phyloP scores from a whole-genome alignment of 1,140 invertebrate species.

The Drosophila burlai region DNA sequence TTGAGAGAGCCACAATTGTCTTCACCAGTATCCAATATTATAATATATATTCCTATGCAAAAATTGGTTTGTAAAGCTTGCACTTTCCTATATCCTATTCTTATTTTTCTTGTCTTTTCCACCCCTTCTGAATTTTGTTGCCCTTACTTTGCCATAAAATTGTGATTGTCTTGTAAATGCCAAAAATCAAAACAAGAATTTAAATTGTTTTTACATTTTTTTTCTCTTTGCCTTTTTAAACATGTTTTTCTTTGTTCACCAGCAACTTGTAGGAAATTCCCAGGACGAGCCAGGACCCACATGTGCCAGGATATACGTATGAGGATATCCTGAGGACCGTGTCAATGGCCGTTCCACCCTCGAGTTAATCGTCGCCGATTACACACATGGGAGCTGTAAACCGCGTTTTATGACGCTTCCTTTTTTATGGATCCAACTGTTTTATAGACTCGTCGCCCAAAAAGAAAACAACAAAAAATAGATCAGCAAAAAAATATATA shows the following conservation, averaged over 20 bases:
- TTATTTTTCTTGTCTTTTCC: not conserved
- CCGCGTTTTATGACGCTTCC: slow-evolving; percentile 71
- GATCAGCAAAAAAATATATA: slow-evolving; percentile 35
- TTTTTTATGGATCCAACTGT: slow-evolving; percentile 11
- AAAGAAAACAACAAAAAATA: slow-evolving; percentile 8
- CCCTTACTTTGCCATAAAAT: not conserved
- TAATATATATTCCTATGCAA: too few species aligned
- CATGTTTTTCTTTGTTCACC: too few species aligned
- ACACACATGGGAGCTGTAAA: slow-evolving; percentile 81
- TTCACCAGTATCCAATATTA: not conserved
- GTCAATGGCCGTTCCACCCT: slow-evolving; percentile 16
- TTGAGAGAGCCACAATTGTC: not conserved
- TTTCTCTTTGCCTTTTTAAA: slow-evolving; percentile 3
- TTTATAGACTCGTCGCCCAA: slow-evolving; percentile 26
- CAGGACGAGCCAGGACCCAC: slow-evolving; percentile 21
- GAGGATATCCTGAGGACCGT: not conserved
- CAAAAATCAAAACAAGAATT: slow-evolving; percentile 49
- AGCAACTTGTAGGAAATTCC: slow-evolving; percentile 35
- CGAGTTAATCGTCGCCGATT: slow-evolving; percentile 72
- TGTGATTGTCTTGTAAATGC: slow-evolving; percentile 2
- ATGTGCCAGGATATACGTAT: slow-evolving; percentile 3
- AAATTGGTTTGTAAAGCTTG: too few species aligned
- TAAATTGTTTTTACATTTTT: slow-evolving; percentile 50
- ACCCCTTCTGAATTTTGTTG: not conserved
- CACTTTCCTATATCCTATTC: not conserved